A percentile compares a stretch with the other conserved stretches of the same genome.
Evolutionary conservation across 2,888 invertebrate species (phyloP).

Genomic region (Pseudoips prasinana): DNA sequence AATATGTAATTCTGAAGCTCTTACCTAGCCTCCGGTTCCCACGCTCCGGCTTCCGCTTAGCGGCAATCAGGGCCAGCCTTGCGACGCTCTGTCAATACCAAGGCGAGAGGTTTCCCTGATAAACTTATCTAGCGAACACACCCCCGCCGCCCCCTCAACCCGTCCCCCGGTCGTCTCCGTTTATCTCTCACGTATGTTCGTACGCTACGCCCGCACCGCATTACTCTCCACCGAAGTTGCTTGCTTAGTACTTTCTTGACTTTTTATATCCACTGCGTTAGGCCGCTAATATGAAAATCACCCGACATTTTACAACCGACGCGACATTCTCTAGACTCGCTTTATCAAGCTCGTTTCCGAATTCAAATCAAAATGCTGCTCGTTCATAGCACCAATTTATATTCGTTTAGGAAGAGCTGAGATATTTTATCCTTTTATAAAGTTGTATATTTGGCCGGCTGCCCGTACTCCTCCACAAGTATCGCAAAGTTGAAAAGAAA

Average conservation of each 20-base stretch:
- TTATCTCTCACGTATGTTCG: slow-evolving; percentile 73
- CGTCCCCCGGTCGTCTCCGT: slow-evolving; percentile 57
- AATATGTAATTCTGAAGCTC: slow-evolving; percentile 54
- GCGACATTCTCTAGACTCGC: slow-evolving; percentile 12
- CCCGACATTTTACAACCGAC: slow-evolving; percentile 20
- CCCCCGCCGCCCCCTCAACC: slow-evolving; percentile 36
- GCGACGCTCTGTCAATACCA: slow-evolving; percentile 79
- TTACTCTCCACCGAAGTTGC: slow-evolving; percentile 50
- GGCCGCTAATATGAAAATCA: slow-evolving; percentile 31
- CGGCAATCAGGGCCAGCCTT: slow-evolving; percentile 75
- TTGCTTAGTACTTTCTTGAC: slow-evolving; percentile 46
- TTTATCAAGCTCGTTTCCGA: slow-evolving; percentile 19
- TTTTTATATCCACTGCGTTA: slow-evolving; percentile 46
- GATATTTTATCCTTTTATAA: slow-evolving; percentile 64
- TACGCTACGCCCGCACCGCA: slow-evolving; percentile 54
- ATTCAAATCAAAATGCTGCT: slow-evolving; percentile 37
- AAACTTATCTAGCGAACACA: slow-evolving; percentile 72
- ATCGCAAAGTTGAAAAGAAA: slow-evolving; percentile 63
- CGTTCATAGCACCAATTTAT: slow-evolving; percentile 48
- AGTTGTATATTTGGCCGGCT: slow-evolving; percentile 69
- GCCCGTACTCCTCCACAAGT: slow-evolving; percentile 61
- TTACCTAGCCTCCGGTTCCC: slow-evolving; percentile 62
- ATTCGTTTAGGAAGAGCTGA: slow-evolving; percentile 52
- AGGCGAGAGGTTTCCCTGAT: slow-evolving; percentile 79
- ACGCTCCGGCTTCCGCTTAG: slow-evolving; percentile 70